Evolutionary conservation across 2,113 vertebrate species (phyloP).

Genomic region (Mesocricetus auratus): DNA sequence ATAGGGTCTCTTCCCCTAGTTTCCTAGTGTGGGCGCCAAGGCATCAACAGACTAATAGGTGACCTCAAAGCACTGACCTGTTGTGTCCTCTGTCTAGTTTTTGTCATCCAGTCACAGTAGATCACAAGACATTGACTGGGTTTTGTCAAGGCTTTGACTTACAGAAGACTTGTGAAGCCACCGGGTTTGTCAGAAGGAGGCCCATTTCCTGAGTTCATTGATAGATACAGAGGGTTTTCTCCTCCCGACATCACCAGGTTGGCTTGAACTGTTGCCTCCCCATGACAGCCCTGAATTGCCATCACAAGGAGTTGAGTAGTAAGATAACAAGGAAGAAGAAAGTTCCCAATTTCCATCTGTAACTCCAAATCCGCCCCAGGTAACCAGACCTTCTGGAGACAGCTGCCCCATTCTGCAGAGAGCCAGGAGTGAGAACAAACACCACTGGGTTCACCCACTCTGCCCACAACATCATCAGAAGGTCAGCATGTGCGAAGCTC

Average conservation of each 20-base stretch:
- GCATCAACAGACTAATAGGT: neutral
- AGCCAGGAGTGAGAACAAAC: neutral
- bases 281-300: neutral
- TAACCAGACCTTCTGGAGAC: neutral
- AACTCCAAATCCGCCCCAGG: neutral
- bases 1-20: neutral
- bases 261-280: neutral
- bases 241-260: neutral
- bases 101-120: neutral
- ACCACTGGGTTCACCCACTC: neutral
- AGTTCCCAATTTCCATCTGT: neutral
- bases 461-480: neutral
- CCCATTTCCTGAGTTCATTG: neutral
- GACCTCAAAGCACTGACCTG: neutral
- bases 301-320: neutral
- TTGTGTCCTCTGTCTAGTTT: neutral
- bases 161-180: neutral
- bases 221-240: neutral
- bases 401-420: neutral
- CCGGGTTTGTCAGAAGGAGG: neutral
- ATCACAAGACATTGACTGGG: neutral
- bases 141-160: neutral
- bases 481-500: rapidly evolving
- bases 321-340: neutral
- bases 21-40: neutral